These are phyloP conservation scores for Xenus cinereus DNA, from an alignment of 2,113 vertebrate genomes.

Conservation along the genomic window DNA sequence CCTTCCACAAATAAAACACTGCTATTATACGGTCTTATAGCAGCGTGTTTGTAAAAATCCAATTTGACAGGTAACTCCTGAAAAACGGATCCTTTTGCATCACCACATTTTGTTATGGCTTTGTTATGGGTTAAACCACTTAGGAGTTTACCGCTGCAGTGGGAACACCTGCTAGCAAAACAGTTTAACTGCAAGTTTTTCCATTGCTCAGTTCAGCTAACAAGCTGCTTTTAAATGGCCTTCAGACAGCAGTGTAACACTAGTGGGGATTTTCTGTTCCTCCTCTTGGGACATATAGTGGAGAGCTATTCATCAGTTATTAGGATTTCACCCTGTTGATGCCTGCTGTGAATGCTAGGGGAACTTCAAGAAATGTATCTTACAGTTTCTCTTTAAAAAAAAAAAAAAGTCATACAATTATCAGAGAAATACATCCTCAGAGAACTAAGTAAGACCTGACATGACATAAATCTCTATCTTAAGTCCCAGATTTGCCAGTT, in stretches of 20 bases:
- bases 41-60: not conserved
- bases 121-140: slow-evolving; percentile 17
- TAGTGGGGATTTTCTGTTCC: not conserved
- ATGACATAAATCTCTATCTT: slow-evolving; percentile 28
- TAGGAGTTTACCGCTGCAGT: slow-evolving; percentile 21
- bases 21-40: not conserved
- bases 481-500: not conserved
- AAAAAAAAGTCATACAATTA: not conserved
- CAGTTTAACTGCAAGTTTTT: slow-evolving; percentile 50
- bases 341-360: not conserved
- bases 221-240: slow-evolving; percentile 60
- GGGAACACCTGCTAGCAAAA: slow-evolving; percentile 63
- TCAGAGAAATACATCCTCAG: not conserved
- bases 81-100: not conserved
- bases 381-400: not conserved
- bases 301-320: slow-evolving; percentile 61
- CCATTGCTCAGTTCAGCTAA: slow-evolving; percentile 62
- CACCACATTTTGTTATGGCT: not conserved
- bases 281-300: slow-evolving; percentile 45
- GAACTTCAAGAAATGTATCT: not conserved
- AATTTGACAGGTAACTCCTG: not conserved
- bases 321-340: slow-evolving; percentile 38
- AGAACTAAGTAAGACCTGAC: slow-evolving; percentile 19
- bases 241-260: slow-evolving; percentile 37
- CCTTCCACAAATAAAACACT: not conserved